phyloP scores from a whole-genome alignment of 2,888 invertebrate species.

The Tiliacea aurago region DNA sequence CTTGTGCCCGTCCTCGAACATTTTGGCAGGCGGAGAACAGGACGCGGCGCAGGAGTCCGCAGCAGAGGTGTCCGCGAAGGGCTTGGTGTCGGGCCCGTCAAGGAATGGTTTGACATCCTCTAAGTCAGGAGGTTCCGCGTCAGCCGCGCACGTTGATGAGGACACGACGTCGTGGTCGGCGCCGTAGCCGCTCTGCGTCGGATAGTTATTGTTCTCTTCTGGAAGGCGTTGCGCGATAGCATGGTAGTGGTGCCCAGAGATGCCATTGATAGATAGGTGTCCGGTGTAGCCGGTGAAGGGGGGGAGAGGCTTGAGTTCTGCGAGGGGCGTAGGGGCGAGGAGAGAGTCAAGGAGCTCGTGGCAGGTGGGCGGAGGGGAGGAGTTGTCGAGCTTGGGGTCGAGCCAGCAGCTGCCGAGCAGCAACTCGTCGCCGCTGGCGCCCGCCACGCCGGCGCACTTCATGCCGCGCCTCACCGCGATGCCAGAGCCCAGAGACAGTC shows the following conservation, averaged over 20 bases:
- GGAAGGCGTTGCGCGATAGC: constrained; percentile 94
- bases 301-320: constrained; percentile 95
- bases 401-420: constrained; percentile 94
- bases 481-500: constrained; percentile 85
- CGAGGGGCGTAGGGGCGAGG: constrained; percentile 92
- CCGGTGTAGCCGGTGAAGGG: constrained; percentile 97
- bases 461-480: constrained; percentile 90
- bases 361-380: constrained; percentile 84
- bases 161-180: constrained; percentile 94
- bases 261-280: constrained; percentile 96
- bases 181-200: constrained; percentile 91
- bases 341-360: constrained; percentile 94
- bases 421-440: constrained; percentile 92
- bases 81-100: constrained; percentile 88
- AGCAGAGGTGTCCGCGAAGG: constrained; percentile 89
- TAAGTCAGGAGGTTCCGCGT: constrained; percentile 91
- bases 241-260: constrained; percentile 96
- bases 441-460: constrained; percentile 90
- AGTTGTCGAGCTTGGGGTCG: constrained; percentile 90
- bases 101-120: constrained; percentile 92
- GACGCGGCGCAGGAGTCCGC: constrained; percentile 91
- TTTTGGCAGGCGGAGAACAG: constrained; percentile 88
- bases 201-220: constrained; percentile 93
- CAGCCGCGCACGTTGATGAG: constrained; percentile 93
- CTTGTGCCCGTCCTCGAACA: constrained; percentile 89